Base-by-base conservation (phyloP, 2,113 vertebrate species). In the Sigmodon hispidus region DNA sequence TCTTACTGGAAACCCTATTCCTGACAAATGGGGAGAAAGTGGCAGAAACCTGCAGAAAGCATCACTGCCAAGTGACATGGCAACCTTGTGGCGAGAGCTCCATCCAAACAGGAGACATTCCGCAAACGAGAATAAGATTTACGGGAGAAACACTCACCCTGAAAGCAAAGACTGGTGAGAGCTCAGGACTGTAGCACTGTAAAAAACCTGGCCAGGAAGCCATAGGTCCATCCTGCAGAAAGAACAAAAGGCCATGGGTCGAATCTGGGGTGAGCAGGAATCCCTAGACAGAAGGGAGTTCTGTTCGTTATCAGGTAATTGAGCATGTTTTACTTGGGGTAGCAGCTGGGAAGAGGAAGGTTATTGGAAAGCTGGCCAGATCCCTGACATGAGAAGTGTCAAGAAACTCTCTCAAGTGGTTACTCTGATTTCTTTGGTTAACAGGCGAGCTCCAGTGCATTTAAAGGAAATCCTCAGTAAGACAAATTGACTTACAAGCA, bases 1-100 rank as follows among this genome's bases (percentile, higher is more conserved):
- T 97, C 90, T 98, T 85, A 72, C 87, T 96, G 87, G 96, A 98
- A 98, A 97, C 95, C 94, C 0, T 0, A 63, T 95, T 98, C 96
- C 96, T 52, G 94, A 92, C 95, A 97, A 90, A 96, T 92, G 94
- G 89, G 97, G 96, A 95, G 40, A 96, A 92, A 70, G 90, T 67
- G 83, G 86, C 77, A 90, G 85, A 92, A 98, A 87, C 79, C 89
- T 97, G 98, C 96, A 96, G 98, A 95, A 97, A 96, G 96, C 91
- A 96, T 97, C 97, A 96, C 70, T 76, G 55, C 45, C 76, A 84
- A 96, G 95, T 95, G 96, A 97, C 96, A 40, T 45, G 75, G 75
- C 90, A 76, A 92, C 96, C 96, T 88, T 26, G 61, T 21, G 85
- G 96, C 31, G 93, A 93, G 67, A 94, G 43, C 87, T 87, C 97